A percentile compares a stretch with the other conserved stretches of the same genome.
These are phyloP conservation scores for Perizoma flavofasciatum DNA, from an alignment of 2,888 invertebrate genomes.

Conservation along the genomic window DNA sequence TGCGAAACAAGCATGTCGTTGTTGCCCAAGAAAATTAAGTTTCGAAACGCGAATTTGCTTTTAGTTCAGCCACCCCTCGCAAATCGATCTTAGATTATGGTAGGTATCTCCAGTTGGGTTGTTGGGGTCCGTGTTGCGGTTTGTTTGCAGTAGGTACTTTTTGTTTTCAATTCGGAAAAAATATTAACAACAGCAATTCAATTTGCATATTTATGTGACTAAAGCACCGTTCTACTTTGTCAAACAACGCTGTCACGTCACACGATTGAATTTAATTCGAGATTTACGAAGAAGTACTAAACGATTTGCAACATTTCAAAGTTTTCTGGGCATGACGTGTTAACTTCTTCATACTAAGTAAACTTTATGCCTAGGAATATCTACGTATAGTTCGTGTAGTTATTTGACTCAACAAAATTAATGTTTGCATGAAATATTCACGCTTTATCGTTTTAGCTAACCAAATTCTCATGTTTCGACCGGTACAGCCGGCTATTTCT, in stretches of 20 bases:
- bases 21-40: conserved; percentile 28
- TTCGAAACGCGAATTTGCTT: conserved; percentile 7
- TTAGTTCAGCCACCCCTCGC: conserved; percentile 17
- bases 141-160: conserved; percentile 9
- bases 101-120: conserved; percentile 9
- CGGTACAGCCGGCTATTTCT: conserved; percentile 81
- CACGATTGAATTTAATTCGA: neutral
- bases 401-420: conserved; percentile 8
- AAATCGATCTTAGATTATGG: conserved; percentile 26
- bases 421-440: conserved; percentile 57
- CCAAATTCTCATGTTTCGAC: conserved; percentile 66
- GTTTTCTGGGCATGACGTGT: neutral
- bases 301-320: conserved; percentile 4
- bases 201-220: conserved; percentile 29
- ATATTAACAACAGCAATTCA: too few relatives aligned
- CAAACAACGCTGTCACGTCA: conserved; percentile 15
- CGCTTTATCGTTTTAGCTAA: conserved; percentile 64
- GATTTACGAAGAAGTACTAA: neutral
- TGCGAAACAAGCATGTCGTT: conserved; percentile 39
- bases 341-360: conserved; percentile 6
- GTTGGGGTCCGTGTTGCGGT: conserved; percentile 7
- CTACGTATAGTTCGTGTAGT: too few relatives aligned
- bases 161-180: conserved; percentile 5
- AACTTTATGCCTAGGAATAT: too few relatives aligned
- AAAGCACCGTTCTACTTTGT: conserved; percentile 21